These are phyloP conservation scores for Diplogasteroides magnus DNA, from an alignment of 1,140 invertebrate genomes.

Conservation along the genomic window DNA sequence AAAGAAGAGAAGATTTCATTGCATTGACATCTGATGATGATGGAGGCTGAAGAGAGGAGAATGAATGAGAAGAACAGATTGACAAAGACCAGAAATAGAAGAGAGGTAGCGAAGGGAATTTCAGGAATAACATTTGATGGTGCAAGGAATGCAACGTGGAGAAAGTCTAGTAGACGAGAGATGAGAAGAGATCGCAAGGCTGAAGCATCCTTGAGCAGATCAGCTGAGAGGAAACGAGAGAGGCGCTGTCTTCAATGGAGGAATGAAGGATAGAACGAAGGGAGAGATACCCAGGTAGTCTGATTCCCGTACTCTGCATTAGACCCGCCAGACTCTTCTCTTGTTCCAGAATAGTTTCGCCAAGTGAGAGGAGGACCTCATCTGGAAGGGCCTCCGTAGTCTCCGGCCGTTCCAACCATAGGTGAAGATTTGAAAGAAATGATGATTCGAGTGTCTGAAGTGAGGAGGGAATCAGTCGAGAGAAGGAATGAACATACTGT, in stretches of 20 bases:
- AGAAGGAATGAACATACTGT: background rate
- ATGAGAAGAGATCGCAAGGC: background rate
- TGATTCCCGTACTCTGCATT: background rate
- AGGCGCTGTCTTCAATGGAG: background rate
- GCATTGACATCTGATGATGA: background rate
- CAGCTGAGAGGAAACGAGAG: background rate
- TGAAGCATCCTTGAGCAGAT: background rate
- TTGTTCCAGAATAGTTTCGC: background rate
- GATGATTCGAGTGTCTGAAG: background rate
- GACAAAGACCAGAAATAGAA: background rate
- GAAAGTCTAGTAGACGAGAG: background rate
- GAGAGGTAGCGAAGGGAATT: background rate
- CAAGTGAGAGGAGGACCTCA: background rate
- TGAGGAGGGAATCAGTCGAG: background rate
- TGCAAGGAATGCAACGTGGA: background rate
- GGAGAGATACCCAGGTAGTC: conserved; percentile 1
- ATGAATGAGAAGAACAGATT: background rate
- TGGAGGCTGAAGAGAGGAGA: background rate
- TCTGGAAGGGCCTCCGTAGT: background rate
- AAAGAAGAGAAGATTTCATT: background rate
- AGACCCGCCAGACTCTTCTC: background rate
- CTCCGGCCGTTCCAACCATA: background rate
- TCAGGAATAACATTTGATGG: background rate
- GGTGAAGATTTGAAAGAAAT: background rate
- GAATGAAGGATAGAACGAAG: background rate